A percentile compares a stretch with the other conserved stretches of the same genome.
Conservation (phyloP, 1,140 invertebrate species). For the Drosophila kikkawai region DNA sequence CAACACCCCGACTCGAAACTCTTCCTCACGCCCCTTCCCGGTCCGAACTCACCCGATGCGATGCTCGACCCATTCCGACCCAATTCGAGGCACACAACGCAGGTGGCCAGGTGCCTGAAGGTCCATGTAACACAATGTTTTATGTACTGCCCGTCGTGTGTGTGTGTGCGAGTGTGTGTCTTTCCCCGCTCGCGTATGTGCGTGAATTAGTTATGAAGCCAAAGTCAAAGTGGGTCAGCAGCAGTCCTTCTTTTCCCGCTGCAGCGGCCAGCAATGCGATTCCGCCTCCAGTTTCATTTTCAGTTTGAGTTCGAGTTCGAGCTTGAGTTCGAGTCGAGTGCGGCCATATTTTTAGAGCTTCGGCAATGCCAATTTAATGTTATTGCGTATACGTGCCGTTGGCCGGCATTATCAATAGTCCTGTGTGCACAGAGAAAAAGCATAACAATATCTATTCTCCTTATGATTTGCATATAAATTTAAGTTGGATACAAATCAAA, state of each 20-base stretch:
- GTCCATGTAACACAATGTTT: slow-evolving; percentile 80
- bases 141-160: slow-evolving; percentile 65
- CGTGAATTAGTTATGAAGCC: slow-evolving; percentile 84
- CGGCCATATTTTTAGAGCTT: slow-evolving; percentile 67
- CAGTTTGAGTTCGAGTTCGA: slow-evolving; percentile 4
- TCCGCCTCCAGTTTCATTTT: slow-evolving; percentile 31
- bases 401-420: slow-evolving; percentile 55
- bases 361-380: slow-evolving; percentile 66
- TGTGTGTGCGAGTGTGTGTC: slow-evolving; percentile 10
- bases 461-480: not conserved
- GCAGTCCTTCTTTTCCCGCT: slow-evolving; percentile 55
- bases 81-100: slow-evolving; percentile 56
- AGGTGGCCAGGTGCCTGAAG: slow-evolving; percentile 72
- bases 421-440: slow-evolving; percentile 21
- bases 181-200: slow-evolving; percentile 31
- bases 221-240: slow-evolving; percentile 81
- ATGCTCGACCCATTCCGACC: slow-evolving; percentile 39
- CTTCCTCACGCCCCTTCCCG: not conserved
- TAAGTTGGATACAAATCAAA: not conserved
- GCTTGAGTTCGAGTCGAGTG: slow-evolving; percentile 38
- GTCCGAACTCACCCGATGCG: slow-evolving; percentile 8
- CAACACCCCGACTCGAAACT: slow-evolving; percentile 62
- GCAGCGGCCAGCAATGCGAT: slow-evolving; percentile 25
- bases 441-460: slow-evolving; percentile 3
- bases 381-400: slow-evolving; percentile 77